Evolutionary conservation across 2,888 invertebrate genomes (phyloP).

Genomic region (Molorchus minor): DNA sequence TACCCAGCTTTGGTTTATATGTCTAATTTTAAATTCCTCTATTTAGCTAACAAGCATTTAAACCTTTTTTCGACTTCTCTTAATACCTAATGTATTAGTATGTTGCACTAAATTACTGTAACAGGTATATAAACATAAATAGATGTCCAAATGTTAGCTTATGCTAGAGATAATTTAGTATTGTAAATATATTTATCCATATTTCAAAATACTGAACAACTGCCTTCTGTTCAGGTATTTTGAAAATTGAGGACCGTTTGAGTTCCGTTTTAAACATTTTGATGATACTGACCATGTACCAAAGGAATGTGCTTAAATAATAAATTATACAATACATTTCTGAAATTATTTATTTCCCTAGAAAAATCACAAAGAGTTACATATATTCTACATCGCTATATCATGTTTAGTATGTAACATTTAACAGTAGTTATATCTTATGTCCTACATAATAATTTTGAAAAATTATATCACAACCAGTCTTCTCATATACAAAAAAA

Average conservation of each 20-base stretch:
- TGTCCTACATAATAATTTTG: constrained; percentile 24
- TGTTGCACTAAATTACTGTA: too few relatives aligned
- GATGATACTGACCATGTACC: constrained; percentile 5
- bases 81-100: too few relatives aligned
- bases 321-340: constrained; percentile 29
- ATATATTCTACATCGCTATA: constrained; percentile 16
- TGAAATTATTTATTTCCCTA: constrained; percentile 43
- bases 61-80: too few relatives aligned
- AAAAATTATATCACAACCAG: constrained; percentile 33
- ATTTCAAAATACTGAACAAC: constrained; percentile 30
- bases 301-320: constrained; percentile 26
- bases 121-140: too few relatives aligned
- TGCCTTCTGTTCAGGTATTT: constrained; percentile 36
- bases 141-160: too few relatives aligned
- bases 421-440: constrained; percentile 35
- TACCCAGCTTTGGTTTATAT: too few relatives aligned
- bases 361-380: constrained; percentile 50
- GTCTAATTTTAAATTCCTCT: too few relatives aligned
- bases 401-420: constrained; percentile 33
- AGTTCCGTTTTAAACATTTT: not conserved
- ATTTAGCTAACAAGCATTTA: too few relatives aligned
- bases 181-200: constrained; percentile 6
- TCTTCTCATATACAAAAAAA: constrained; percentile 10
- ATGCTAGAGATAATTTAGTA: too few relatives aligned
- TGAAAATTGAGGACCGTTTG: not conserved